Percentiles rank a stretch among this genome's conserved stretches.
phyloP scores from a whole-genome alignment of 2,888 invertebrate genomes.

The Apoderus coryli region DNA sequence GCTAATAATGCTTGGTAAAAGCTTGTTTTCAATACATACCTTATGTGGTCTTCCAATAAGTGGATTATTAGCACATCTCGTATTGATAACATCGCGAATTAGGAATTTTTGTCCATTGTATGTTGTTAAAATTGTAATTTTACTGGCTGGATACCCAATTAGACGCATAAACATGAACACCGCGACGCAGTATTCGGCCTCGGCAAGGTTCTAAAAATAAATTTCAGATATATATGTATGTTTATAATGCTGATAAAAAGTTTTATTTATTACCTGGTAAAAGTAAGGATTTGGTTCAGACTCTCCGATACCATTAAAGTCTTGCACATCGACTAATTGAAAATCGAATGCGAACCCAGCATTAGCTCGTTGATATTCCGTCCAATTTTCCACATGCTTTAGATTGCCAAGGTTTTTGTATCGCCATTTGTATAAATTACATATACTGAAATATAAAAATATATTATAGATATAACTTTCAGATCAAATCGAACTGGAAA shows the following conservation, averaged over 20 bases:
- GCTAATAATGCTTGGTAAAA: too few relatives aligned
- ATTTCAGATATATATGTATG: conserved; percentile 4
- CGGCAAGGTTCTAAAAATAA: conserved; percentile 54
- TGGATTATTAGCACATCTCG: conserved; percentile 86
- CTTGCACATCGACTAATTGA: conserved; percentile 91
- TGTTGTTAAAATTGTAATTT: conserved; percentile 94
- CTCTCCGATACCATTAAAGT: conserved; percentile 94
- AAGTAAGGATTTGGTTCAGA: conserved; percentile 97
- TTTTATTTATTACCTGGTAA: conserved; percentile 89
- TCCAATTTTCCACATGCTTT: conserved; percentile 66
- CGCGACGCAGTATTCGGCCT: conserved; percentile 91
- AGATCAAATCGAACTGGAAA: too few relatives aligned
- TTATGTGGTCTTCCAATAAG: conserved; percentile 87
- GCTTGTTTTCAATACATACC: conserved; percentile 40
- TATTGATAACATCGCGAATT: conserved; percentile 88
- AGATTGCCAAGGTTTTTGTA: conserved; percentile 93
- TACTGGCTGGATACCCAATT: conserved; percentile 89
- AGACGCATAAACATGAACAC: conserved; percentile 98
- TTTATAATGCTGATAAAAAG: conserved; percentile 1
- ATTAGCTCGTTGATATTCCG: conserved; percentile 83
- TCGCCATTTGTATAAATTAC: conserved; percentile 89
- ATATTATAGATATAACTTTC: too few relatives aligned
- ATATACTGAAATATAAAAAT: conserved; percentile 47
- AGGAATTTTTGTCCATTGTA: conserved; percentile 99
- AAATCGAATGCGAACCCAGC: conserved; percentile 86